Evolutionary conservation across 2,797 vertebrate genomes (phyloP), one percentile per base, ranked within the genome.

Genomic region (Nannoperca australis): DNA sequence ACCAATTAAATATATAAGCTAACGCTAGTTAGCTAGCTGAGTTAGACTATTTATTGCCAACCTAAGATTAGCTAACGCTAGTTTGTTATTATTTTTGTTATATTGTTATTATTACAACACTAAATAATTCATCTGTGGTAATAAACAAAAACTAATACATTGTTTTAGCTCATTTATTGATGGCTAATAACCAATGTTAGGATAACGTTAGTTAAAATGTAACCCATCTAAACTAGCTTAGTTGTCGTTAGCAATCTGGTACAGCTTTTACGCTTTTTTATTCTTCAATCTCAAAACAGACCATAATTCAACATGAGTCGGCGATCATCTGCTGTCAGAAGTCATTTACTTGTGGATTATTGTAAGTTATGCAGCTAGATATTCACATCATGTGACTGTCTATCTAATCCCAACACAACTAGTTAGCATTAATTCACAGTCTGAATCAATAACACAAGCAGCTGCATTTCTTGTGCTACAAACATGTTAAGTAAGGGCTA

Each of bases 301-400:
- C 14, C 17, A 36, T 20, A 55, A n/a, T 27, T 65, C 30, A 78
- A 18, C 47, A 82, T 78, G 75, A 78, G 20, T 24, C 34, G 7
- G 11, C n/a, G 36, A 50, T 30, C 66, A 40, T 44, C 9, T 47
- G 9, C 45, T 34, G 12, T 7, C 51, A 56, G 17, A 30, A 30
- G 50, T 54, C 32, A 50, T 0, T 17, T 55, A 0, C 14, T 12
- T 30, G 7, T 42, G 11, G 66, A 78, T 9, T 38, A 30, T 1
- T 56, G 76, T 78, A 67, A 83, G 71, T 75, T 14, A 22, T n/a
- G 18, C 6, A 20, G 11, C n/a, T n/a, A 8, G 1, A 4, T 62
- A 3, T 27, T 5, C 17, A 45, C 44, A 38, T 12, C 44, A 38
- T 17, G 9, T 55, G 12, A 30, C 10, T 40, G 50, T 20, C 15